Evolutionary conservation across 2,888 invertebrate species (phyloP).

Genomic region (Tetropium fuscum): DNA sequence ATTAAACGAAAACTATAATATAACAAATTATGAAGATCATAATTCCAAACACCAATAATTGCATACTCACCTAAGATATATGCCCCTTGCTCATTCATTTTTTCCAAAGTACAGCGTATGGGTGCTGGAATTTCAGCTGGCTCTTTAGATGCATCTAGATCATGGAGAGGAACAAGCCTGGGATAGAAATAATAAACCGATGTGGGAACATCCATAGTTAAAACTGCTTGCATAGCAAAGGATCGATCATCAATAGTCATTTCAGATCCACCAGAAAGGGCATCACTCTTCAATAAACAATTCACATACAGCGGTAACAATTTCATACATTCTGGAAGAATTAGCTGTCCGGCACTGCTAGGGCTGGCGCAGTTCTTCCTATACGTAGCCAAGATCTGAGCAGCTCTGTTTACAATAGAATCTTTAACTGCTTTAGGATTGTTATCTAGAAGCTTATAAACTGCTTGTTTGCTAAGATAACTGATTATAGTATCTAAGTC

Average conservation of each 20-base stretch:
- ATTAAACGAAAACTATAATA: no score
- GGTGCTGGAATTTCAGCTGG: conserved; percentile 72
- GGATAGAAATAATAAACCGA: conserved; percentile 94
- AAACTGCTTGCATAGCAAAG: conserved; percentile 91
- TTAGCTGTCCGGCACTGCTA: conserved; percentile 96
- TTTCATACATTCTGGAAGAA: conserved; percentile 98
- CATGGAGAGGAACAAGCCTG: conserved; percentile 85
- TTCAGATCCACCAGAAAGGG: conserved; percentile 94
- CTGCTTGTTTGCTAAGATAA: conserved; percentile 92
- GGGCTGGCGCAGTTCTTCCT: conserved; percentile 93
- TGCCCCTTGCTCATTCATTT: conserved; percentile 87
- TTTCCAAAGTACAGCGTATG: conserved; percentile 89
- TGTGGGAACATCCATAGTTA: conserved; percentile 86
- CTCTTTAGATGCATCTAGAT: conserved; percentile 71
- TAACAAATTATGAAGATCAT: no score
- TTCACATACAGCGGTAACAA: conserved; percentile 95
- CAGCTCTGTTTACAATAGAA: conserved; percentile 71
- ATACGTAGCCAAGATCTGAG: conserved; percentile 51
- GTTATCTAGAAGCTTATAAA: conserved; percentile 85
- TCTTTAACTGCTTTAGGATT: conserved; percentile 91
- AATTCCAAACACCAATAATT: no score
- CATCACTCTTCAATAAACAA: conserved; percentile 93
- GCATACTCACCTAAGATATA: conserved; percentile 84
- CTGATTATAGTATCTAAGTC: conserved; percentile 95
- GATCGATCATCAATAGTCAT: conserved; percentile 96